Conservation (phyloP, 2,113 vertebrate species). For the Pelobates fuscus region DNA sequence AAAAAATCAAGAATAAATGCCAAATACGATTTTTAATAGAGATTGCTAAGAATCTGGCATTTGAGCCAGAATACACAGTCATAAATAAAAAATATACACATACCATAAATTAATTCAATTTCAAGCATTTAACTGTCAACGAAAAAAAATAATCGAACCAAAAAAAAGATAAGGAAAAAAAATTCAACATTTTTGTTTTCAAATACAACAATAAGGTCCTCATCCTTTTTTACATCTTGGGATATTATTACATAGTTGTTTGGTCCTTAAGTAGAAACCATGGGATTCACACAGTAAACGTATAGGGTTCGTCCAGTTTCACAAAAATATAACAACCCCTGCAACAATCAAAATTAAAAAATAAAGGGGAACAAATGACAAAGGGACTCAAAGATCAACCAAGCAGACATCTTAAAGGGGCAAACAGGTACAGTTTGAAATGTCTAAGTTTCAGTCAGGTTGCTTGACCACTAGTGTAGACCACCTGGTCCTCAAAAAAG, state of each 20-base stretch:
- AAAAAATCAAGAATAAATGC: slow-evolving; percentile 70
- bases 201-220: slow-evolving; percentile 71
- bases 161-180: slow-evolving; percentile 51
- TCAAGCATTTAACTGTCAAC: slow-evolving; percentile 75
- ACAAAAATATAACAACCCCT: slow-evolving; percentile 67
- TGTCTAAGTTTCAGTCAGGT: not conserved
- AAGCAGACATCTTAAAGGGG: slow-evolving; percentile 73
- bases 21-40: slow-evolving; percentile 90
- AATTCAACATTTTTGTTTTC: slow-evolving; percentile 64
- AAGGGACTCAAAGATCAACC: slow-evolving; percentile 63
- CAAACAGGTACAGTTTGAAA: slow-evolving; percentile 51
- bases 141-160: slow-evolving; percentile 51
- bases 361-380: slow-evolving; percentile 3
- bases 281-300: slow-evolving; percentile 66
- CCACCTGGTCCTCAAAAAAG: slow-evolving; percentile 53
- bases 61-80: slow-evolving; percentile 90
- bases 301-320: slow-evolving; percentile 65
- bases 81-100: slow-evolving; percentile 99
- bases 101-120: slow-evolving; percentile 84
- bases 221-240: slow-evolving; percentile 57
- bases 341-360: slow-evolving; percentile 67
- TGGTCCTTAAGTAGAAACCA: slow-evolving; percentile 78
- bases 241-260: slow-evolving; percentile 65
- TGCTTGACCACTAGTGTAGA: slow-evolving; percentile 39
- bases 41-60: slow-evolving; percentile 80